Evolutionary conservation across 2,888 invertebrate genomes (phyloP).

Genomic region (Hyposoter didymator): DNA sequence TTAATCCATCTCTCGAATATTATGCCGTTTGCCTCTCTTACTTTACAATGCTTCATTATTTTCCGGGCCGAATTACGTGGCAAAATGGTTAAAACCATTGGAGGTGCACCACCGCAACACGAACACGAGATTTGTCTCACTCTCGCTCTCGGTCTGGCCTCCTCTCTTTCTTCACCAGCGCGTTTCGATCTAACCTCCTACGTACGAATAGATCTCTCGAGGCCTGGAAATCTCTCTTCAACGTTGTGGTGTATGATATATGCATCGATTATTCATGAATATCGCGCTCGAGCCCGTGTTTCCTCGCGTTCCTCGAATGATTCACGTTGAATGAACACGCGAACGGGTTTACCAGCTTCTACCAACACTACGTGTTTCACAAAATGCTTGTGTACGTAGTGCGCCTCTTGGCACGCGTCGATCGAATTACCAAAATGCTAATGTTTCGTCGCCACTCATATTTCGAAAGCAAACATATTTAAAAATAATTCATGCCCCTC

Average conservation of each 20-base stretch:
- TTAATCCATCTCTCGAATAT: conserved; percentile 58
- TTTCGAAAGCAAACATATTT: conserved; percentile 8
- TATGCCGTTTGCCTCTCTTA: conserved; percentile 52
- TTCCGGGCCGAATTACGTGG: conserved; percentile 61
- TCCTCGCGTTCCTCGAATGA: conserved; percentile 62
- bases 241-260: conserved; percentile 60
- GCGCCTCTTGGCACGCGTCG: conserved; percentile 65
- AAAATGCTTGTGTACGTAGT: conserved; percentile 3
- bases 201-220: conserved; percentile 54
- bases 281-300: conserved; percentile 48
- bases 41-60: conserved; percentile 57
- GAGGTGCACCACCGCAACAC: conserved; percentile 55
- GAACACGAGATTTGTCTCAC: not conserved
- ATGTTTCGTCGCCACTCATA: conserved; percentile 4
- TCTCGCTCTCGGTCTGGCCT: conserved; percentile 7
- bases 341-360: conserved; percentile 63
- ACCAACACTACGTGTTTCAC: not conserved
- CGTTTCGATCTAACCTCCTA: conserved; percentile 47
- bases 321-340: conserved; percentile 70
- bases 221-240: conserved; percentile 53
- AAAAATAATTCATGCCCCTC: not conserved
- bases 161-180: conserved; percentile 6
- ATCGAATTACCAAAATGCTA: conserved; percentile 47
- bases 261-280: conserved; percentile 70
- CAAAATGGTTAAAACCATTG: conserved; percentile 53